A percentile compares a stretch with the other conserved stretches of the same genome.
These are phyloP conservation scores for Zonotrichia albicollis DNA, from an alignment of 2,797 vertebrate species.

Conservation along the genomic window DNA sequence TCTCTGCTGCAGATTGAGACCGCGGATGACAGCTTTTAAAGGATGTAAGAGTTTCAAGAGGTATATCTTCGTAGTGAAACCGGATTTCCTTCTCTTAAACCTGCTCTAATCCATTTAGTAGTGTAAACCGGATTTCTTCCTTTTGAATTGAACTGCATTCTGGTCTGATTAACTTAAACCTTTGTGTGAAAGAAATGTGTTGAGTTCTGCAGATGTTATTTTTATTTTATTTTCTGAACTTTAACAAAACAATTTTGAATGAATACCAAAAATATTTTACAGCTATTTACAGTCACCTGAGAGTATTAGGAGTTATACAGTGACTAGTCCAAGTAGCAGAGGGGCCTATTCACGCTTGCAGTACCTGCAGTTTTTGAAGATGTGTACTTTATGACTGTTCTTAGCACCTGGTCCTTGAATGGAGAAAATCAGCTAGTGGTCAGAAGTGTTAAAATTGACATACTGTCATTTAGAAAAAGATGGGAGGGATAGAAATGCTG, in stretches of 20 bases:
- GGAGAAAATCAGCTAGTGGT: not conserved
- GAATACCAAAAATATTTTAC: not conserved
- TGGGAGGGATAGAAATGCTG: not conserved
- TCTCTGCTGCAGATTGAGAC: not conserved
- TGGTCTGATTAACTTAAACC: not conserved
- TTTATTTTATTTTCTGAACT: not conserved
- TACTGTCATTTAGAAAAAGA: not conserved
- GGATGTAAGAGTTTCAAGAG: not conserved
- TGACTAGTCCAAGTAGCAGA: not conserved
- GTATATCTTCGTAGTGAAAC: not conserved
- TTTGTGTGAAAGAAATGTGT: not conserved
- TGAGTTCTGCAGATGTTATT: conserved; percentile 1
- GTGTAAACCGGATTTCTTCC: conserved; percentile 7
- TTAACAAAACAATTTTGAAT: not conserved
- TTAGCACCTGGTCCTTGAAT: not conserved
- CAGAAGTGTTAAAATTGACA: not conserved
- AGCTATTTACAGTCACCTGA: not conserved
- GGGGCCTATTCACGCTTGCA: not conserved
- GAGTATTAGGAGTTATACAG: not conserved
- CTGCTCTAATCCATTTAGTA: not conserved
- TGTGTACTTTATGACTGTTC: not conserved
- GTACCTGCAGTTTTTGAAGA: not conserved
- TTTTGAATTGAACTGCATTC: conserved; percentile 15
- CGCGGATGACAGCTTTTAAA: not conserved
- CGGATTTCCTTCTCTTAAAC: not conserved